These are phyloP conservation scores for Petromus typicus DNA, from an alignment of 2,113 vertebrate species.

Conservation along the genomic window DNA sequence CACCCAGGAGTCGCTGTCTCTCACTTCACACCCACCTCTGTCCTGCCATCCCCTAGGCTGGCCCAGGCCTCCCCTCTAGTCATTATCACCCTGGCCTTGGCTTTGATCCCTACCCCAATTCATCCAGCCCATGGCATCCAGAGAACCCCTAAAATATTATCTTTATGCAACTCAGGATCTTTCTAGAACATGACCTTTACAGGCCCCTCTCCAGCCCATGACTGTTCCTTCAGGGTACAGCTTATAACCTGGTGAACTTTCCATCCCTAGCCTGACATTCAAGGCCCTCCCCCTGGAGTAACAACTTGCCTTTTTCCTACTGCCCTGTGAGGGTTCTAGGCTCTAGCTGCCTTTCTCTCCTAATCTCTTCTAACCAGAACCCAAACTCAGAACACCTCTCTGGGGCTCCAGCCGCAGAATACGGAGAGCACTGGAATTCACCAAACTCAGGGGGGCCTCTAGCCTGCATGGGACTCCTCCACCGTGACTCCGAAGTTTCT, in stretches of 20 bases:
- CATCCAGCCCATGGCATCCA: neutral
- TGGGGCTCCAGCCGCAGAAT: accelerated
- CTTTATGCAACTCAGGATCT: neutral
- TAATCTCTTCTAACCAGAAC: neutral
- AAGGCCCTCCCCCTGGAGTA: neutral
- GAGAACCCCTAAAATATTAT: accelerated
- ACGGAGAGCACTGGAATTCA: neutral
- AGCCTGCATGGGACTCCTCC: neutral
- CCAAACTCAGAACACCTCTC: neutral
- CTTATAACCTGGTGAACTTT: neutral
- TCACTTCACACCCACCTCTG: accelerated
- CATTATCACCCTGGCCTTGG: neutral
- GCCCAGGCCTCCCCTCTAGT: neutral
- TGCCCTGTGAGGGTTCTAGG: neutral
- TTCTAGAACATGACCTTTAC: neutral
- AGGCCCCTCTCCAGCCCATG: neutral
- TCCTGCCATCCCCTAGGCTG: neutral
- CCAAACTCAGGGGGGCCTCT: neutral
- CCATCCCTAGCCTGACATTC: neutral
- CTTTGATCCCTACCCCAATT: neutral
- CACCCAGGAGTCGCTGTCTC: neutral
- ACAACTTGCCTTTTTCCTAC: neutral
- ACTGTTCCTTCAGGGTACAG: neutral
- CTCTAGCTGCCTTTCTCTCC: neutral
- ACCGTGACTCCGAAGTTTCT: neutral